Conservation (phyloP, 2,113 vertebrate species). For the Nyctereutes procyonoides region DNA sequence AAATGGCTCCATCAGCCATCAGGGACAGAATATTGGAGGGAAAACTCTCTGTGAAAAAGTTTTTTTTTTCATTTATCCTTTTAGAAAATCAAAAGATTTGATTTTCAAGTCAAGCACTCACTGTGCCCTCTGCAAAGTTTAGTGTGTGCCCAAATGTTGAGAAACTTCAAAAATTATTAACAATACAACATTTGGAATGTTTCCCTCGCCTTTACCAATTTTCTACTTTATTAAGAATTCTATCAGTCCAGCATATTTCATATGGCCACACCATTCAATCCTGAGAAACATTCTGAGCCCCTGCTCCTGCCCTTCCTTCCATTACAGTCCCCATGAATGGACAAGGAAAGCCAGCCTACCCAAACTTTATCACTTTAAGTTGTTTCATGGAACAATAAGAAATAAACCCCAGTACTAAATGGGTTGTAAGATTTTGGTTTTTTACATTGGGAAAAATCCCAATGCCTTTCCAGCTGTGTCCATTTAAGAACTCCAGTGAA, state of each 20-base stretch:
- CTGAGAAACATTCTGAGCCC: not conserved
- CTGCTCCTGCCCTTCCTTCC: not conserved
- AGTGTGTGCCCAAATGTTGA: not conserved
- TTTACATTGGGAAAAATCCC: not conserved
- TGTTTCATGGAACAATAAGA: not conserved
- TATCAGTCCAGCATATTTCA: not conserved
- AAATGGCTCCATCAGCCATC: not conserved
- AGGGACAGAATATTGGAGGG: not conserved
- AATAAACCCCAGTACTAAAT: not conserved
- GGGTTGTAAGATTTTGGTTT: not conserved
- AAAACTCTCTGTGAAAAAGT: not conserved
- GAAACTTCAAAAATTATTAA: not conserved
- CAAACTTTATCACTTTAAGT: constrained; percentile 6
- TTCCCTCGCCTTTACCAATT: constrained; percentile 27
- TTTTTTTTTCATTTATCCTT: not conserved
- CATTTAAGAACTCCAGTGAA: not conserved
- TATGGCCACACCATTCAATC: not conserved
- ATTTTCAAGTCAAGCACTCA: constrained; percentile 19
- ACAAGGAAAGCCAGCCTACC: not conserved
- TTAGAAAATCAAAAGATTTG: constrained; percentile 14
- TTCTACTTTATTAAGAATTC: not conserved
- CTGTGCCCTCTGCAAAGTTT: not conserved
- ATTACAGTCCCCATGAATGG: not conserved
- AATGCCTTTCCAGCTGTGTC: not conserved
- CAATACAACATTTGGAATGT: not conserved